These are phyloP conservation scores for Charadrius vociferus DNA, from an alignment of 2,113 vertebrate species.

Conservation along the genomic window DNA sequence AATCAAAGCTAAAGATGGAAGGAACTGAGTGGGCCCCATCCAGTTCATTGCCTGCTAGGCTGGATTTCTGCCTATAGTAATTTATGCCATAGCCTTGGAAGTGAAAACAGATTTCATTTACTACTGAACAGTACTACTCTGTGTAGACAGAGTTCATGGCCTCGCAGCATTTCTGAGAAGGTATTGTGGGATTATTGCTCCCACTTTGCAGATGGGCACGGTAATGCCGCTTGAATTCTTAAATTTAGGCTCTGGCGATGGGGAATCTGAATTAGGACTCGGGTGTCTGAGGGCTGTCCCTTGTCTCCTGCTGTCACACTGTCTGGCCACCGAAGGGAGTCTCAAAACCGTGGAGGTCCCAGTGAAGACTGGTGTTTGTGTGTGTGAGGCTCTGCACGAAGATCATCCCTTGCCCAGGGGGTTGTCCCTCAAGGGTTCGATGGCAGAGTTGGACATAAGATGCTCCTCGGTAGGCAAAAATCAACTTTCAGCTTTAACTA, in stretches of 20 bases:
- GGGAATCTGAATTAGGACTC: background rate
- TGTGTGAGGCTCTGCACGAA: background rate
- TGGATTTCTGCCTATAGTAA: slow-evolving; percentile 57
- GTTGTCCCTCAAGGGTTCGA: background rate
- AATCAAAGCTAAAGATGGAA: slow-evolving; percentile 68
- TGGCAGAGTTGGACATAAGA: background rate
- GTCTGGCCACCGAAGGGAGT: background rate
- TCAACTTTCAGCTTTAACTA: background rate
- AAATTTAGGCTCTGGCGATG: background rate
- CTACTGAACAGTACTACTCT: slow-evolving; percentile 65
- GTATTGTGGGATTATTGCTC: slow-evolving; percentile 58
- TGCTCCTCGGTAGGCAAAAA: background rate
- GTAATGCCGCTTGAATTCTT: slow-evolving; percentile 33
- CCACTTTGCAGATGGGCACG: slow-evolving; percentile 48
- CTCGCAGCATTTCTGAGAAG: slow-evolving; percentile 6
- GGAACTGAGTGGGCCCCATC: slow-evolving; percentile 57
- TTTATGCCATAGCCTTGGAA: slow-evolving; percentile 63
- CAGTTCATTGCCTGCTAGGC: slow-evolving; percentile 60
- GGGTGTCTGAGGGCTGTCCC: background rate
- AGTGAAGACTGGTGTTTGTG: background rate
- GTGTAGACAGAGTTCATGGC: slow-evolving; percentile 52
- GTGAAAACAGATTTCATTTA: slow-evolving; percentile 70
- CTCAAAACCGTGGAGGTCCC: background rate
- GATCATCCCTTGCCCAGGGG: background rate
- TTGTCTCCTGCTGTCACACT: background rate